Base-by-base conservation (phyloP, 2,888 invertebrate genomes). In the Anoncus sp. region DNA sequence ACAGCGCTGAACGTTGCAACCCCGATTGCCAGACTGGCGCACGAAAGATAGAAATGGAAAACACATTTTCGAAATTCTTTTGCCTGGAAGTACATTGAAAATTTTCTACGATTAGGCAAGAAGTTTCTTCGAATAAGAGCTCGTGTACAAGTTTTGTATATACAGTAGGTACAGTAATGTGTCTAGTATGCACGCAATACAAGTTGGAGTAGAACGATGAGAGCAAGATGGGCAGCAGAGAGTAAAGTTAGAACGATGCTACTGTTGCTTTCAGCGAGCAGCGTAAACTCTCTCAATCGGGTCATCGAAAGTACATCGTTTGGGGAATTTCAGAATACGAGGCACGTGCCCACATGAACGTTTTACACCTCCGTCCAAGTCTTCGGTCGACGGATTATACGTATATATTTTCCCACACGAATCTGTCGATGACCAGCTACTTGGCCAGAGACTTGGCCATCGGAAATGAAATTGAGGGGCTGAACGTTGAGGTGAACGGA, bases 231-330 rank as follows among this genome's bases (percentile, higher is more conserved):
- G 22, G 38, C 55, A 20, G 14, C 22, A 62, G 38, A 55, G 10
- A 45, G 9, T 20, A 14, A 38, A 14, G 75, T 4, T 6, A 6
- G 14, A 47, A 24, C 5, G n/a, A n/a, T n/a, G n/a, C n/a, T n/a
- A n/a, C 3, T 6, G 12, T 12, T 45, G 22, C n/a, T 22, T 16
- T 10, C 10, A 31, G 22, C 9, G 38, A 67, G 24, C 38, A 53
- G 51, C 59, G 27, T 55, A 60, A 76, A 59, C 66, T 66, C 71
- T 18, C 38, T 66, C 45, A 60, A 76, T 45, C 51, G 20, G 65
- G 60, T 67, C 60, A 76, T 65, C 66, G 47, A 20, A 71, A 66
- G 53, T 66, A 66, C 35, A 31, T 55, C 20, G 47, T 31, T 63
- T 38, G 27, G 18, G 47, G 47, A 69, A 57, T 69, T 69, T 40